Base-by-base conservation (phyloP, 2,888 invertebrate species). In the Trissolcus japonicus region DNA sequence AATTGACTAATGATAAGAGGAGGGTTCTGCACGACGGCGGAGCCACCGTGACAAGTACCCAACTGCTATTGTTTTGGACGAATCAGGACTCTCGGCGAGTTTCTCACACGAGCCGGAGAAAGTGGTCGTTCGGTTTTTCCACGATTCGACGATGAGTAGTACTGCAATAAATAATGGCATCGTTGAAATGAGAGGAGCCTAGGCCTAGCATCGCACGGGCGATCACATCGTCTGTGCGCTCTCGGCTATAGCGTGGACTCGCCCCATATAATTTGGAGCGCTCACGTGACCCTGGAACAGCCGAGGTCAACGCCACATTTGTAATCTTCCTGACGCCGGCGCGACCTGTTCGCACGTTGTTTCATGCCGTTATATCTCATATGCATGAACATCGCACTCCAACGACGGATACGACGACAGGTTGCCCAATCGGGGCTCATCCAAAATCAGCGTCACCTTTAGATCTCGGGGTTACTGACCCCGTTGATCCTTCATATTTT, bases 191-290 rank as follows among this genome's bases (percentile, higher is more conserved):
- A 83, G 82, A 84, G 83, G 81, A 83, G 48, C 83, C 83, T 82
- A 83, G 83, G 59, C 81, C 83, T 81, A 82, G 80, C 82, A 82
- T 82, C 80, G 81, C 79, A 80, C 83, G 76, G 81, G 79, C 80
- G 84, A 86, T 86, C 86, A 86, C 86, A 86, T 86, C 82, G 82
- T 74, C 82, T 71, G 80, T 77, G 56, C 81, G 83, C 82, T 82
- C 82, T 76, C 79, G 83, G 83, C 84, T 82, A 83, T 83, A 80
- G 80, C 75, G 60, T 65, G 76, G 83, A 85, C 82, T 85, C 86
- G 85, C 86, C 86, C 86, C 84, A 86, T 87, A 87, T 87, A 86
- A 87, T 87, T 87, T 87, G 84, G 87, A 85, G 84, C 85, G 84
- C 85, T 86, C 86, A 85, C 84, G 84, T 86, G 87, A 87, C 86